Base-by-base conservation (phyloP, 2,113 vertebrate species). In the Lophura nycthemera region DNA sequence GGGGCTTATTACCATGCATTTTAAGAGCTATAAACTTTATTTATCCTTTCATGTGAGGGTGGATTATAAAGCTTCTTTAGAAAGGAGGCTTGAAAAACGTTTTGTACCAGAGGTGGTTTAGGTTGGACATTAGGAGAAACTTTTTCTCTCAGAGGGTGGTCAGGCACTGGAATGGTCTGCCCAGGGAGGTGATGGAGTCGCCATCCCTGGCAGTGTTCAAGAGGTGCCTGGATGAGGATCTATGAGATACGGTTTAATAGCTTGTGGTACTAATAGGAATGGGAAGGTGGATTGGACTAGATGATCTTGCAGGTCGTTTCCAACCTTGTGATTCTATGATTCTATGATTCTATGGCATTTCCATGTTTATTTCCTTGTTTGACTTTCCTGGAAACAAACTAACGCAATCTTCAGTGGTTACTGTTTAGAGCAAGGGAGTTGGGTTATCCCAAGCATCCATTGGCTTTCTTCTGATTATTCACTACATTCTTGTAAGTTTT, bases 1-100 rank as follows among this genome's bases (percentile, higher is more conserved):
- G 22, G 13, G 43, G 0, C 0, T 22, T 24, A 22, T 8, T 50
- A 19, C 14, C 25, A 40, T 6, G 3, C 34, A 20, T 43, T 73
- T 88, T 77, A 83, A 42, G 24, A 22, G 3, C 6, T n/a, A 6
- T 30, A 67, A 63, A 32, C 13, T 5, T 57, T 64, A 29, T 67
- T 67, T 88, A 14, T 9, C 12, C 3, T 56, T 83, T 84, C 19
- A 29, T 42, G 11, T 42, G 29, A 80, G 72, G 8, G 8, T 66
- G 38, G 18, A 45, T 66, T 80, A 54, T 32, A 69, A 87, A 56
- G 11, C 7, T 56, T 90, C 21, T 50, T 69, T 69, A 29, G 2
- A 52, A 40, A 61, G 4, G 9, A 84, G 11, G 6, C 34, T 63
- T 73, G 65, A 91, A 52, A 16, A 81, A 54, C 5, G 10, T 38